Base-by-base conservation (phyloP, 2,113 vertebrate species). In the Phrynocephalus versicolor region DNA sequence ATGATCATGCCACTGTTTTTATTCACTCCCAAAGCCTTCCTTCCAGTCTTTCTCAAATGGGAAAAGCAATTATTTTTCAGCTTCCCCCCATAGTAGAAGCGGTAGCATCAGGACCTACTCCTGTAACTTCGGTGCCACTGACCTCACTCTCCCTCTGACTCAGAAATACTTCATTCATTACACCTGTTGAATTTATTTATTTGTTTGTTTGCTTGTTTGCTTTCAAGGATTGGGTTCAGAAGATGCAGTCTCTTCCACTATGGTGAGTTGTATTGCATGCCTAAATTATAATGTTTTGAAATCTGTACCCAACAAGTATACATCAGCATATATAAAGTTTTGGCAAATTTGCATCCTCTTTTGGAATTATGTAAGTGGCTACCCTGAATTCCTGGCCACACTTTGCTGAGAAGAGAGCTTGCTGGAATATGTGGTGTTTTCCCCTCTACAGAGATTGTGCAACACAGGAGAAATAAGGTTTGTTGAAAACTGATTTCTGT, bases 401-500 rank as follows among this genome's bases (percentile, higher is more conserved):
- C n/a, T n/a, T n/a, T 67, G 27, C 65, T 30, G 10, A 12, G 65
- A 51, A 51, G 5, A 51, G 45, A 10, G 27, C 64, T 67, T 67
- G 27, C 64, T 30, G 64, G 27, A 10, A 67, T 67, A 12, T 10
- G 27, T 27, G 12, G 13, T n/a, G 27, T 13, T 67, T 30, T 62
- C 16, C 74, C 18, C 58, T 21, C 51, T 81, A 12, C 30, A 64
- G 62, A 33, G 78, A 79, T 58, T 65, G 58, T 51, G 80, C 0
- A 30, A 82, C 19, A 0, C 18, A 30, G 18, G 12, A 81, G 71
- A 55, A 85, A 83, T 16, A 39, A 78, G 30, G 45, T 51, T 21
- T 86, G 86, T 89, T 73, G 57, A 41, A 1, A 90, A 71, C 12
- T 25, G 79, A 58, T 27, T 64, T 79, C 55, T 10, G 16, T 84